Evolutionary conservation across 2,888 invertebrate genomes (phyloP), one percentile per base, ranked within the genome.

Genomic region (Sesia bembeciformis): DNA sequence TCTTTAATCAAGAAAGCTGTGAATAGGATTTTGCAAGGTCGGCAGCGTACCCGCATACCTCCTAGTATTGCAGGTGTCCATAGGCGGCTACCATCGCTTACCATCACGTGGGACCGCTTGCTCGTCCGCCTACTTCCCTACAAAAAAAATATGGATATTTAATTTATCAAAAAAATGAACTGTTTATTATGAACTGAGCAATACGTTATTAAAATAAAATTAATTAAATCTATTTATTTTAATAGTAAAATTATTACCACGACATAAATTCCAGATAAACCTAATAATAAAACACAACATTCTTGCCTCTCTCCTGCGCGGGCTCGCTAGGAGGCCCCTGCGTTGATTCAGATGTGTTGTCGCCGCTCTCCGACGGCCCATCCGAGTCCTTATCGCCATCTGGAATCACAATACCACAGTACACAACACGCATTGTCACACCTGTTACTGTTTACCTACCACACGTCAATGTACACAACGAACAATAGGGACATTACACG

Each of bases 301-400:
- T 7, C 39, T 52, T 76, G 90, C 90, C 90, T 88, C 83, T 90
- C 77, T 90, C 90, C 70, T 90, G 85, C 23, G 90, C 81, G 49
- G 87, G 85, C 61, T 88, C 88, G 66, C 84, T 87, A 55, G 81
- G 67, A 40, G 82, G 76, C 46, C 84, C 84, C 65, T 87, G 87
- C 52, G 86, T 88, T 40, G 88, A 86, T 64, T 89, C 89, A 52
- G 89, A 89, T 42, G 88, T 88, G 62, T 83, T 89, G 69, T 90
- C 90, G n/a, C 88, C 90, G 68, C 89, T 88, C 74, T 90, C 90
- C 5, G 90, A 90, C 57, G 84, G 86, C 3, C 85, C 88, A 65
- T 90, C 90, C n/a, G 90, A 88, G 60, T 90, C 90, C 72, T 90
- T 90, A 65, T 86, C 88, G 62, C 86, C 89, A 86, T 90, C 90